A percentile compares a stretch with the other conserved stretches of the same genome.
phyloP scores from a whole-genome alignment of 2,888 invertebrate species.

The Drosophila tanythrix region DNA sequence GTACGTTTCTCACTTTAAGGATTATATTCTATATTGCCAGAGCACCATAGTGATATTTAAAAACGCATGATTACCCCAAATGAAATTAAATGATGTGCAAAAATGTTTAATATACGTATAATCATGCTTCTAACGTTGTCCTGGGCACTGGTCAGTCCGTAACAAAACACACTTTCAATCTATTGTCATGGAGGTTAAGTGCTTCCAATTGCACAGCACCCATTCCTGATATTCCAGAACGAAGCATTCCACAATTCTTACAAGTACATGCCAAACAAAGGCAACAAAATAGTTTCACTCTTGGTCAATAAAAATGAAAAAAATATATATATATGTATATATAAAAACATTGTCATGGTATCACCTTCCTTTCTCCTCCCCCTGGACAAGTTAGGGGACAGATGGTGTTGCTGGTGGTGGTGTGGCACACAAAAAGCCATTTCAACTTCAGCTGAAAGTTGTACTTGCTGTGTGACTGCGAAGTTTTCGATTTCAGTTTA shows the following conservation, averaged over 20 bases:
- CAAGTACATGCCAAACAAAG: constrained; percentile 11
- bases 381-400: not conserved
- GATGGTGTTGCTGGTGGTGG: constrained; percentile 1
- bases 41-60: constrained; percentile 38
- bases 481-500: constrained; percentile 33
- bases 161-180: constrained; percentile 35
- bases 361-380: constrained; percentile 9
- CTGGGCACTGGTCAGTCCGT: constrained; percentile 71
- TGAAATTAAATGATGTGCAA: constrained; percentile 76
- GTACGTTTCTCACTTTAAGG: constrained; percentile 43
- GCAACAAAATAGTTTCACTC: constrained; percentile 46
- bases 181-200: constrained; percentile 71
- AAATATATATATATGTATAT: not conserved
- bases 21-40: not conserved
- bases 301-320: constrained; percentile 6
- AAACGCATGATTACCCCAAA: constrained; percentile 54
- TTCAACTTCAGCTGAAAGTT: constrained; percentile 48
- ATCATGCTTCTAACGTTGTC: constrained; percentile 49
- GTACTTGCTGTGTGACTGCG: constrained; percentile 42
- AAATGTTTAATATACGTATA: constrained; percentile 59
- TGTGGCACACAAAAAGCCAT: constrained; percentile 66
- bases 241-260: constrained; percentile 32
- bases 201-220: constrained; percentile 25
- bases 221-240: not conserved
- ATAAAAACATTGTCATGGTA: constrained; percentile 60